A percentile compares a stretch with the other conserved stretches of the same genome.
These are phyloP conservation scores for Lagopus leucura DNA, from an alignment of 2,113 vertebrate genomes.

Conservation along the genomic window DNA sequence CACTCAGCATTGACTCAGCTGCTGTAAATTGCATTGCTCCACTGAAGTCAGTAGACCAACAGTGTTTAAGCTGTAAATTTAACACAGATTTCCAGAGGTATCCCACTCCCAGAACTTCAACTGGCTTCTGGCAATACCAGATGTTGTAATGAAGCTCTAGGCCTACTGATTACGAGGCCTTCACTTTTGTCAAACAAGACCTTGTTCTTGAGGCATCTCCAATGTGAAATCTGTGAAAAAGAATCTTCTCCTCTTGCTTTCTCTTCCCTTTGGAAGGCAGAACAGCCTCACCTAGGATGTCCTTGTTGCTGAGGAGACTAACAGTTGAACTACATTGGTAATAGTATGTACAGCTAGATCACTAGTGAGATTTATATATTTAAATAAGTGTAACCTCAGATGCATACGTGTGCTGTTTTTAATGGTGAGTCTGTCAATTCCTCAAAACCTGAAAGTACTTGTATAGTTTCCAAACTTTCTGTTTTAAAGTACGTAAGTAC, in stretches of 20 bases:
- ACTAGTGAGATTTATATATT: not conserved
- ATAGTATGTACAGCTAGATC: not conserved
- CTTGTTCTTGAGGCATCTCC: not conserved
- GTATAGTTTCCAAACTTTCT: not conserved
- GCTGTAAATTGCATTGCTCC: conserved; percentile 36
- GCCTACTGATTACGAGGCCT: not conserved
- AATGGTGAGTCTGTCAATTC: not conserved
- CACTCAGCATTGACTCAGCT: conserved; percentile 27
- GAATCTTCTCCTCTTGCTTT: not conserved
- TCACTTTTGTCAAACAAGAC: not conserved
- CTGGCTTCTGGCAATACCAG: not conserved
- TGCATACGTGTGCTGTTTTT: not conserved
- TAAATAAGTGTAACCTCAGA: not conserved
- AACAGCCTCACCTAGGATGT: not conserved
- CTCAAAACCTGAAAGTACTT: not conserved
- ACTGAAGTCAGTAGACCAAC: conserved; percentile 1
- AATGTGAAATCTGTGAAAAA: not conserved
- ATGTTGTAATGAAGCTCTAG: not conserved
- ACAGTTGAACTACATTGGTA: not conserved
- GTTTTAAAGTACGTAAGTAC: not conserved
- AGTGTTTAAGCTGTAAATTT: conserved; percentile 18
- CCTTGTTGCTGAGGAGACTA: not conserved
- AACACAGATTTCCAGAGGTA: conserved; percentile 33
- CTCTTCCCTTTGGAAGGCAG: fast-evolving
- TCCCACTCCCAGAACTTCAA: not conserved